Evolutionary conservation across 2,797 vertebrate species (phyloP).

Genomic region (Heliangelus exortis): DNA sequence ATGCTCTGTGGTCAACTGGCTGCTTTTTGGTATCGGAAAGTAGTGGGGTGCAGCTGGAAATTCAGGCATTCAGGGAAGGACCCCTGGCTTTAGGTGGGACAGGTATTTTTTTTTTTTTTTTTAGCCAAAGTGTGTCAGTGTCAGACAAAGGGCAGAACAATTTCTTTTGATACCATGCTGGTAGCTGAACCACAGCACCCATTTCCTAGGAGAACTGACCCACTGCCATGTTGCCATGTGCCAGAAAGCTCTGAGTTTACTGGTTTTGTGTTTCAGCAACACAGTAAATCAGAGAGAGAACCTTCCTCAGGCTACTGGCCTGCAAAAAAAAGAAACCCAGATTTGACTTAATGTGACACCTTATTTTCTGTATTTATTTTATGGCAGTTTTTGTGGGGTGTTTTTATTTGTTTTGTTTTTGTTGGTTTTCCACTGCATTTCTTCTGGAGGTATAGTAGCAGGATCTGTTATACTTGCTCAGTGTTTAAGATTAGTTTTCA

Average conservation of each 20-base stretch:
- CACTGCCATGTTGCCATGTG: fast-evolving
- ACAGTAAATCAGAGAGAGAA: background rate
- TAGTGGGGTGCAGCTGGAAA: background rate
- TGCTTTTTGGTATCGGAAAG: background rate
- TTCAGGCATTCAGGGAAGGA: background rate
- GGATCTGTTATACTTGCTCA: slow-evolving; percentile 54
- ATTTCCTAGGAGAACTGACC: background rate
- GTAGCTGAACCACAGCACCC: background rate
- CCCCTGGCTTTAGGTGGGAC: background rate
- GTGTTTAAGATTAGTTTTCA: slow-evolving; percentile 68
- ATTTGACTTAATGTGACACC: background rate
- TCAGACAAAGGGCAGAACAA: background rate
- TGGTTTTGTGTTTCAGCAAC: background rate
- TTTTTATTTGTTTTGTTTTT: no score
- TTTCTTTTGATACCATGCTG: background rate
- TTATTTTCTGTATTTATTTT: slow-evolving; percentile 17
- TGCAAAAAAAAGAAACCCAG: background rate
- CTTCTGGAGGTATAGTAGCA: slow-evolving; percentile 36
- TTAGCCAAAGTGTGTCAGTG: fast-evolving
- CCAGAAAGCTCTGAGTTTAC: background rate
- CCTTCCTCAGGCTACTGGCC: background rate
- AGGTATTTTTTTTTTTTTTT: background rate
- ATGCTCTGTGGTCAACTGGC: background rate
- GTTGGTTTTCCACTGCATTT: background rate
- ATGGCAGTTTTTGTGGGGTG: background rate